These are phyloP conservation scores for Apus apus DNA, from an alignment of 2,113 vertebrate species.

Conservation along the genomic window DNA sequence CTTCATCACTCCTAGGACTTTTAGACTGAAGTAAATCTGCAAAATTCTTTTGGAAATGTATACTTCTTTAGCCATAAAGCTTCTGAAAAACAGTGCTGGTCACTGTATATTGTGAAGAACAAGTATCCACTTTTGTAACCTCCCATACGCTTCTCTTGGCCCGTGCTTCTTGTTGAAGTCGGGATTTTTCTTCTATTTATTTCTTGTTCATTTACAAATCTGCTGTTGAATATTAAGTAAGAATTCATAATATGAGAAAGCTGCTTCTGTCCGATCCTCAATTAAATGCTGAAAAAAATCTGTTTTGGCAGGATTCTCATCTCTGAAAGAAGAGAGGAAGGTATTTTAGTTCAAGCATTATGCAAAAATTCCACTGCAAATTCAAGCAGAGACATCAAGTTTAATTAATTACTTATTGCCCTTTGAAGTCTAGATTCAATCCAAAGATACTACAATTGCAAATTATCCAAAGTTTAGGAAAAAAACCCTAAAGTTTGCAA, in stretches of 20 bases:
- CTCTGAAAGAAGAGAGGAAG: conserved; percentile 76
- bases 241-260: conserved; percentile 93
- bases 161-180: background rate
- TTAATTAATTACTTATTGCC: background rate
- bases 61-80: conserved; percentile 37
- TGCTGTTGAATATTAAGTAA: conserved; percentile 94
- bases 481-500: background rate
- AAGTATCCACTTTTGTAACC: background rate
- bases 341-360: background rate
- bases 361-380: background rate
- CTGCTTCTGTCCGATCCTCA: conserved; percentile 91
- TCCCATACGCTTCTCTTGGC: conserved; percentile 37
- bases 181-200: background rate
- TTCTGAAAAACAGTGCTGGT: conserved; percentile 25
- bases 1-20: conserved; percentile 34
- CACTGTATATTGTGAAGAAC: background rate
- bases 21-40: conserved; percentile 43
- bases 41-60: conserved; percentile 18
- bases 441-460: background rate
- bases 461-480: background rate
- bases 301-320: conserved; percentile 85
- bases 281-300: conserved; percentile 92
- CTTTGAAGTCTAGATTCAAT: background rate
- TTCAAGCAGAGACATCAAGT: background rate
- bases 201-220: conserved; percentile 85